Base-by-base conservation (phyloP, 2,888 invertebrate species). In the Drosophila paramelanica region DNA sequence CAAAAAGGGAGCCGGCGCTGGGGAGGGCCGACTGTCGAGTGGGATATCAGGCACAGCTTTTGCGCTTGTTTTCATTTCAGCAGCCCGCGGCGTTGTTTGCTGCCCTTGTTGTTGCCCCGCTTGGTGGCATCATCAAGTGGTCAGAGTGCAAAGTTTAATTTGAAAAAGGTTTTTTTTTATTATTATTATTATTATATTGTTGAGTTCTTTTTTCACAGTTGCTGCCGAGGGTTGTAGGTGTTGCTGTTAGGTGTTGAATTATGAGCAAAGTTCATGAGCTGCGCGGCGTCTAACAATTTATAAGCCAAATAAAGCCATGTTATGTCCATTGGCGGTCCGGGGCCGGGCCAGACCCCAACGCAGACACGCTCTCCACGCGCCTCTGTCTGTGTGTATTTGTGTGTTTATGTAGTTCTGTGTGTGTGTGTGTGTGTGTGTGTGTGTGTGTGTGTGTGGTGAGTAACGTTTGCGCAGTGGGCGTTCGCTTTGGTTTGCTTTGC, bases 91-190 rank as follows among this genome's bases (percentile, higher is more conserved):
- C 71, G 46, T 56, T 42, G 65, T 57, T 51, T 39, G 8, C 10
- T 57, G 25, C 5, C 31, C 36, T 33, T 64, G 60, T 47, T 53
- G 55, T 38, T 64, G 73, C 59, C 33, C 61, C 59, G 67, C 53
- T 68, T 66, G 67, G 50, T 61, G 81, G 88, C 84, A 84, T 84
- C 83, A 83, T 83, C 83, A 83, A 83, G 83, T 83, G 83, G 83
- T 83, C 83, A 83, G 86, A 75, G 84, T 62, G 80, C 77, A 89
- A 87, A 85, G 89, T 85, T 85, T 83, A 88, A 83, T 83, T 83
- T 88, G 83, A 88, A 83, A 88, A 83, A 83, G 77, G 80, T 81
- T 85, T 69, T 79, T 69, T 64, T 62, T 67, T 58, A 31, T 67
- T 68, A 53, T 51, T 52, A 67, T 73, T 68, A 43, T 51, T 55